Percentiles rank a stretch among this genome's conserved stretches.
These are phyloP conservation scores for Melanotus villosus DNA, from an alignment of 2,888 invertebrate species.

Conservation along the genomic window DNA sequence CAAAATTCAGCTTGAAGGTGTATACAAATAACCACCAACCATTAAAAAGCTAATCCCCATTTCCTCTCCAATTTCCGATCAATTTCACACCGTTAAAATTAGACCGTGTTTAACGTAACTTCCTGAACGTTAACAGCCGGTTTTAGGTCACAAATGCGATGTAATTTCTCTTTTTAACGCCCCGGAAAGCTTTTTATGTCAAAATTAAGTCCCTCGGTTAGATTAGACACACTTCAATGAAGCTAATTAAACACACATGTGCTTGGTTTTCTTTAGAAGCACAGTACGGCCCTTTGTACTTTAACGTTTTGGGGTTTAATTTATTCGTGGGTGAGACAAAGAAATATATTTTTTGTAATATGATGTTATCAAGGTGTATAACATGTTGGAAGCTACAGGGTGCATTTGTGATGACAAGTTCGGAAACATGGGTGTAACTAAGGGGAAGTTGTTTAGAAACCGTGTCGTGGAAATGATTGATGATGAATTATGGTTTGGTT, in stretches of 20 bases:
- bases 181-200: conserved; percentile 43
- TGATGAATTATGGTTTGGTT: no score
- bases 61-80: conserved; percentile 41
- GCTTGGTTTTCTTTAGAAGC: background rate
- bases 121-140: conserved; percentile 30
- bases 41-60: conserved; percentile 8
- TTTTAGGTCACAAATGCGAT: conserved; percentile 25
- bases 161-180: conserved; percentile 43
- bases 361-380: conserved; percentile 18
- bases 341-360: background rate
- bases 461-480: no score
- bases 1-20: no score
- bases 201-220: conserved; percentile 42
- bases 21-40: background rate
- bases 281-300: background rate
- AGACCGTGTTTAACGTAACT: background rate
- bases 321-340: conserved; percentile 8
- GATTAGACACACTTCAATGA: conserved; percentile 44
- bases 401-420: conserved; percentile 5
- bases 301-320: background rate
- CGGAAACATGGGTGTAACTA: background rate
- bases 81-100: conserved; percentile 25
- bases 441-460: no score
- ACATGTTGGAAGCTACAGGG: conserved; percentile 8
- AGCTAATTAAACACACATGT: conserved; percentile 51